Conservation (phyloP, 2,797 vertebrate genomes). For the Lacerta bilineata region DNA sequence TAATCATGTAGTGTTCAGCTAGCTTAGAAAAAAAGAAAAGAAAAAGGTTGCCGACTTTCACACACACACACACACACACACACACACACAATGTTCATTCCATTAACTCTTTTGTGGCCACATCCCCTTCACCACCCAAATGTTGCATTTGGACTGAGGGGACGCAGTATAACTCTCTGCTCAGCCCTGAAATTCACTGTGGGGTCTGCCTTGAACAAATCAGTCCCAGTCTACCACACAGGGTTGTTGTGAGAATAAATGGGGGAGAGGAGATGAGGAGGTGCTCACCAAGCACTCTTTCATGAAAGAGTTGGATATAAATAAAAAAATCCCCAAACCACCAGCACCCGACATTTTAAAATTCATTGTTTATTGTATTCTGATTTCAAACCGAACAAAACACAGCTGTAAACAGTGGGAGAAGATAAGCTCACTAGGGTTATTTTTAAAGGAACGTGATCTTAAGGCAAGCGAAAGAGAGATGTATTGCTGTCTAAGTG, state of each 20-base stretch:
- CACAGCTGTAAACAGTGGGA: neutral
- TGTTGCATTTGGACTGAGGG: neutral
- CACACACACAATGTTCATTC: neutral
- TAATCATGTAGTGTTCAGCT: no score
- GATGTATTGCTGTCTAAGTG: neutral
- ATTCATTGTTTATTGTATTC: no score
- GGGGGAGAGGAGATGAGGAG: neutral
- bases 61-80: neutral
- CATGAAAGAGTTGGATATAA: neutral
- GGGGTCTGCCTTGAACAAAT: neutral
- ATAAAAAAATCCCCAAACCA: neutral
- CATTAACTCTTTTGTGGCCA: neutral
- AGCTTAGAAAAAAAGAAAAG: neutral
- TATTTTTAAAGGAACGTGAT: neutral
- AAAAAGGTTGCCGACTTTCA: neutral
- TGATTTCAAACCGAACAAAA: neutral
- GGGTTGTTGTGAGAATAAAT: neutral
- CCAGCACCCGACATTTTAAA: neutral
- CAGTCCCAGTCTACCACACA: neutral
- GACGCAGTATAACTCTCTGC: neutral
- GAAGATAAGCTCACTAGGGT: neutral
- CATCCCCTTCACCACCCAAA: neutral
- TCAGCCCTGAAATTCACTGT: neutral
- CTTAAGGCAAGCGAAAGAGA: neutral
- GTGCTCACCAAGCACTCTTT: no score